Conservation (phyloP, 2,888 invertebrate genomes). For the Eupithecia insigniata region DNA sequence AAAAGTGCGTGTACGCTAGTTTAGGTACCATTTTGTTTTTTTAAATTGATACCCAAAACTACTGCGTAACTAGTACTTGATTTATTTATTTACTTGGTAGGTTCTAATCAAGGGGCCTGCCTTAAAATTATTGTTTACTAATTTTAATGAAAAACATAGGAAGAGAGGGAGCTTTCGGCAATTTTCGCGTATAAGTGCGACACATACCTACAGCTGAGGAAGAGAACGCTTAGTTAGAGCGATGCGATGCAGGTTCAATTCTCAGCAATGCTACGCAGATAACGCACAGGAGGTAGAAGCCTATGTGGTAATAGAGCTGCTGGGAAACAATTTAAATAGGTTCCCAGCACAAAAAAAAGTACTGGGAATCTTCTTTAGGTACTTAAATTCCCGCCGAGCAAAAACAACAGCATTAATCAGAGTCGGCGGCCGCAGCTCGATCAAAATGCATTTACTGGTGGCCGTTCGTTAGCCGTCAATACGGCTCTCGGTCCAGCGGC, state of each 20-base stretch:
- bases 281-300: neutral
- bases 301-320: neutral
- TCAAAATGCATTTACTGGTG: constrained; percentile 79
- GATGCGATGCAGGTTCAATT: neutral
- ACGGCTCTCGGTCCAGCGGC: constrained; percentile 79
- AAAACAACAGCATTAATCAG: constrained; percentile 35
- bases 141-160: neutral
- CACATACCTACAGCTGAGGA: neutral
- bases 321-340: neutral
- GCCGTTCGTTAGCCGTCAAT: constrained; percentile 82
- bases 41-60: neutral
- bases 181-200: neutral
- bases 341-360: too few species aligned
- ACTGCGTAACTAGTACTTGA: neutral
- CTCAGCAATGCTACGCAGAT: neutral
- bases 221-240: neutral
- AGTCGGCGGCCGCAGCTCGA: constrained; percentile 53
- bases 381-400: constrained; percentile 1
- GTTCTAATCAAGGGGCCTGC: neutral
- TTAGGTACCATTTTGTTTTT: neutral
- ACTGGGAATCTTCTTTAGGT: neutral
- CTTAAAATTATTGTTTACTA: neutral
- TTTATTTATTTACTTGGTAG: neutral
- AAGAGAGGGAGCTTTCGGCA: neutral
- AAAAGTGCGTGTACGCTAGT: neutral